Conservation (phyloP, 2,888 invertebrate species). For the Tetrapedia diversipes region DNA sequence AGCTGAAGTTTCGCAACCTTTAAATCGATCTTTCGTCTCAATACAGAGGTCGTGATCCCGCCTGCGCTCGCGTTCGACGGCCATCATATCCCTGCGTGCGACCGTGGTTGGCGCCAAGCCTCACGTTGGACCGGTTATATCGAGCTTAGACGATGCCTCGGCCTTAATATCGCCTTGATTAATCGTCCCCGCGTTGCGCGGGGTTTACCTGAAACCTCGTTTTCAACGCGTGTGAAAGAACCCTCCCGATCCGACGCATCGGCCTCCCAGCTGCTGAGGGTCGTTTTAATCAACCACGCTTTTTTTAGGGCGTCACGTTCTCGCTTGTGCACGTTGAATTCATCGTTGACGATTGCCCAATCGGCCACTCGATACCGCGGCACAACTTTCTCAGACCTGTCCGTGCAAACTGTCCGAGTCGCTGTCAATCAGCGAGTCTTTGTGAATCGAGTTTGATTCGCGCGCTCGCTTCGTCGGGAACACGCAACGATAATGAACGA, state of each 20-base stretch:
- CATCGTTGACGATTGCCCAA: slow-evolving; percentile 44
- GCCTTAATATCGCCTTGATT: slow-evolving; percentile 66
- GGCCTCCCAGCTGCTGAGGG: too few species aligned
- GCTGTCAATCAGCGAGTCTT: slow-evolving; percentile 36
- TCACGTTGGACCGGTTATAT: slow-evolving; percentile 55
- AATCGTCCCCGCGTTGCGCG: slow-evolving; percentile 47
- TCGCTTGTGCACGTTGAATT: slow-evolving; percentile 4
- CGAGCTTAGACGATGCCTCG: slow-evolving; percentile 47
- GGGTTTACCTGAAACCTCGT: slow-evolving; percentile 58
- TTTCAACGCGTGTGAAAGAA: slow-evolving; percentile 53
- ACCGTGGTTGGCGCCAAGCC: slow-evolving; percentile 57
- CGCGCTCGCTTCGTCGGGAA: slow-evolving; percentile 6
- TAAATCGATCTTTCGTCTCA: slow-evolving; percentile 52
- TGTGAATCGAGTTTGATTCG: slow-evolving; percentile 16
- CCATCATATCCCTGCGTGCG: slow-evolving; percentile 45
- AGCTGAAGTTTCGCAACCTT: slow-evolving; percentile 41
- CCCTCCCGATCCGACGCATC: not conserved
- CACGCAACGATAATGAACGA: slow-evolving; percentile 6
- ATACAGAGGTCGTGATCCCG: slow-evolving; percentile 48
- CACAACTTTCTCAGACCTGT: slow-evolving; percentile 20
- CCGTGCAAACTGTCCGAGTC: not conserved
- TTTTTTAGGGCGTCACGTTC: not conserved
- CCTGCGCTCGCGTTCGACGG: slow-evolving; percentile 25
- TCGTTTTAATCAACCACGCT: not conserved
- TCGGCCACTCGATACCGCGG: slow-evolving; percentile 31